phyloP scores from a whole-genome alignment of 2,113 vertebrate genomes.

The Esox niger region DNA sequence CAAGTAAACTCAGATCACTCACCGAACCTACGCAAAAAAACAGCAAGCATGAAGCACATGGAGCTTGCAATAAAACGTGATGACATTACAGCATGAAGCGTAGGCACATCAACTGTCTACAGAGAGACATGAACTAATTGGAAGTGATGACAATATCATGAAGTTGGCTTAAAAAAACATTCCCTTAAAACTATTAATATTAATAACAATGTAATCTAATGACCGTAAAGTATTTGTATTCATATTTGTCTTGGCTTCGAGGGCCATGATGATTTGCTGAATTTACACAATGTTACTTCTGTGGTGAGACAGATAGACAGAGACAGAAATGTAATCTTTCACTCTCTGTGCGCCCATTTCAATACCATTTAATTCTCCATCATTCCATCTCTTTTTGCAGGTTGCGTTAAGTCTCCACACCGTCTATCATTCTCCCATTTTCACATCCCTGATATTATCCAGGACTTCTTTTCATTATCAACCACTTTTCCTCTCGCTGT shows the following conservation, averaged over 20 bases:
- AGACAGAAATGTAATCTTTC: slow-evolving; percentile 6
- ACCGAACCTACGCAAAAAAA: no score
- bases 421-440: not conserved
- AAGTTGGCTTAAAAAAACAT: slow-evolving; percentile 7
- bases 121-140: not conserved
- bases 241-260: slow-evolving; percentile 26
- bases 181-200: slow-evolving; percentile 3
- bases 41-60: no score
- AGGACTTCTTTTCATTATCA: not conserved
- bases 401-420: not conserved
- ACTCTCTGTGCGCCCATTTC: slow-evolving; percentile 6
- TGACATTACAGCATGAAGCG: no score
- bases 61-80: no score
- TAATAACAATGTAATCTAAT: slow-evolving; percentile 28
- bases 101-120: no score
- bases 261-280: slow-evolving; percentile 20
- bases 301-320: slow-evolving; percentile 43
- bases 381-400: not conserved
- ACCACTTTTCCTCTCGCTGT: not conserved
- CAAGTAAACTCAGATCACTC: no score
- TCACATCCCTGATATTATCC: not conserved
- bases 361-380: slow-evolving; percentile 12
- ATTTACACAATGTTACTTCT: slow-evolving; percentile 29
- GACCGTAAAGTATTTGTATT: slow-evolving; percentile 20
- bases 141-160: not conserved